A percentile compares a stretch with the other conserved stretches of the same genome.
Evolutionary conservation across 2,888 invertebrate genomes (phyloP).

Genomic region (Scrobipalpa atriplicella): DNA sequence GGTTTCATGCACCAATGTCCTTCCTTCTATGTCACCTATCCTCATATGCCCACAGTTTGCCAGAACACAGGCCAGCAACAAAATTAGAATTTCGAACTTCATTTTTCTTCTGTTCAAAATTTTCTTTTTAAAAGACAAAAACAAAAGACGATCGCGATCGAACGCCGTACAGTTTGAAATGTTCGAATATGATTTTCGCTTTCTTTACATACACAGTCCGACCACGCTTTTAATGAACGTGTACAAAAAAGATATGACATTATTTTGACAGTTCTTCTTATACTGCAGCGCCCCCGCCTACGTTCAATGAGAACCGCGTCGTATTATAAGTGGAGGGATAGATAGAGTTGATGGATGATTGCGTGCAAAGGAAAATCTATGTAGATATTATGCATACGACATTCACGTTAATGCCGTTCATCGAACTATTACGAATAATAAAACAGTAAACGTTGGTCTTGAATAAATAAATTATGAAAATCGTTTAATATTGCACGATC

Average conservation of each 20-base stretch:
- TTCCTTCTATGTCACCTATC: slow-evolving; percentile 43
- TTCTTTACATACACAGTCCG: background rate
- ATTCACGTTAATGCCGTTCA: slow-evolving; percentile 5
- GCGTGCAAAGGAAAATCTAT: slow-evolving; percentile 13
- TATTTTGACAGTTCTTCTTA: no score
- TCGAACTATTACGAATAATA: slow-evolving; percentile 21
- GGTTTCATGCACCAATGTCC: slow-evolving; percentile 23
- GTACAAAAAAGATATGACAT: no score
- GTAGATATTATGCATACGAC: slow-evolving; percentile 14
- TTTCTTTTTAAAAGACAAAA: no score
- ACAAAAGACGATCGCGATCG: no score
- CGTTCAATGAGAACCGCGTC: no score
- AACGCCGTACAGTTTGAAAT: background rate
- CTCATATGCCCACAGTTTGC: slow-evolving; percentile 50
- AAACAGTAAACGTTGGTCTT: background rate
- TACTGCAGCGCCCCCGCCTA: no score
- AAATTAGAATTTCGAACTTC: slow-evolving; percentile 41
- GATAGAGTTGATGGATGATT: background rate
- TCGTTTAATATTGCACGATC: background rate
- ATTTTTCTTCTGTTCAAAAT: slow-evolving; percentile 17
- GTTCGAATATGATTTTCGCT: slow-evolving; percentile 15
- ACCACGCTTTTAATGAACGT: no score
- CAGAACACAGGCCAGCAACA: slow-evolving; percentile 38
- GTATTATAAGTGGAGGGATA: no score
- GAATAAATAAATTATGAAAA: slow-evolving; percentile 2